Evolutionary conservation across 2,797 vertebrate genomes (phyloP), one percentile per base, ranked within the genome.

Genomic region (Zenarchopterus dispar): DNA sequence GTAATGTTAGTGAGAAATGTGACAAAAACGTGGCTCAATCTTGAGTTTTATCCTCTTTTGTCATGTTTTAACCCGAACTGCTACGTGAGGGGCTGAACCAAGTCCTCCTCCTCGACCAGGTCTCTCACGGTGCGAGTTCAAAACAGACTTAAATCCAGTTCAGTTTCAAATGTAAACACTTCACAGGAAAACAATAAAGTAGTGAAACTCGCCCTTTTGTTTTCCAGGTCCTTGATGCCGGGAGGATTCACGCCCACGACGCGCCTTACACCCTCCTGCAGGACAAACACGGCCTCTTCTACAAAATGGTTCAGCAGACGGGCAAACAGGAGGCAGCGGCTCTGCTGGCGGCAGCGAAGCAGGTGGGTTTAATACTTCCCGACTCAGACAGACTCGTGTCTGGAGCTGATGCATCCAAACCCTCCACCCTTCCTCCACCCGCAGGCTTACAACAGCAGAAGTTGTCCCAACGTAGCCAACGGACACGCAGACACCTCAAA

Each of bases 221-320:
- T 74, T 84, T 46, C 66, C 71, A 96, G 96, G 95, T 96, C 74
- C 86, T 96, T 73, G 95, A 96, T 72, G 78, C 83, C 1, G 95
- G 96, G 62, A 86, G 86, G 73, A 84, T 95, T 75, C 94, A 93
- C 80, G 94, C 96, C 83, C 94, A 94, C 7, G 95, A 93, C 81
- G 81, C 91, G 53, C 95, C 96, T 5, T 93, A 93, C 62, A 70
- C 90, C 71, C 93, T 97, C 76, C 93, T 97, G 23, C 94, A 95
- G 70, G 93, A 96, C 74, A 88, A 91, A 71, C 92, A 95, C 1
- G 89, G 94, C 19, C 88, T 93, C 7, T 90, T 97, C 76, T 93
- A 94, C 86, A 95, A 94, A 82, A 92, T 96, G 94, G 94, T 95
- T 67, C 95, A 96, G 55, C 95, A 96, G 79, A 85, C 91, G 64